Conservation (phyloP, 1,140 invertebrate genomes). For the Marisa cornuarietis region DNA sequence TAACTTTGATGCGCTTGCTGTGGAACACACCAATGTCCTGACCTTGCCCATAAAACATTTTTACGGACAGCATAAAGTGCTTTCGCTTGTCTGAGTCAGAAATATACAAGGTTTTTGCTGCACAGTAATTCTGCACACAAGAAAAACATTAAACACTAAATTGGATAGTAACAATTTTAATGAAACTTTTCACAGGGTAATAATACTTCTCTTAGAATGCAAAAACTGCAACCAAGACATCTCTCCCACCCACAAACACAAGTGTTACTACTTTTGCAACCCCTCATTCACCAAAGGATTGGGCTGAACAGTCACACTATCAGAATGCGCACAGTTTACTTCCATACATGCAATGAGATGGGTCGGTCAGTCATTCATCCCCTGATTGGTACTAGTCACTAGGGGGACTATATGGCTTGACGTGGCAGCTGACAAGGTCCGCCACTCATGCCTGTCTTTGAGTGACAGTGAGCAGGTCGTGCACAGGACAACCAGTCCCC, state of each 20-base stretch:
- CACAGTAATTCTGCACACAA: conserved; percentile 90
- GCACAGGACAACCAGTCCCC: too few species aligned
- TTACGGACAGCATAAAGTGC: conserved; percentile 98
- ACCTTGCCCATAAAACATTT: conserved; percentile 98
- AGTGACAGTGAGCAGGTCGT: too few species aligned
- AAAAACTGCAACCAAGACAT: not conserved
- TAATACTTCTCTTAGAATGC: not conserved
- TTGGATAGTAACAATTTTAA: not conserved
- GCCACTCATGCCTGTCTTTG: too few species aligned
- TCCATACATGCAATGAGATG: too few species aligned
- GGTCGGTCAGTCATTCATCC: too few species aligned
- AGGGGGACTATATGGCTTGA: too few species aligned
- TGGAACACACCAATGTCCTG: conserved; percentile 99
- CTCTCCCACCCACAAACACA: not conserved
- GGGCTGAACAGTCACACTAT: too few species aligned
- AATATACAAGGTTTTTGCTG: conserved; percentile 98
- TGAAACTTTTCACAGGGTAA: not conserved
- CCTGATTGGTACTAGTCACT: too few species aligned
- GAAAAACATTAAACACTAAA: conserved; percentile 27
- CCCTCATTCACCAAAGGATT: too few species aligned
- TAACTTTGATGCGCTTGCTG: conserved; percentile 99
- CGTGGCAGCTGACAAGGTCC: too few species aligned
- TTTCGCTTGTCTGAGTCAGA: conserved; percentile 99
- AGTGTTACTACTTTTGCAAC: too few species aligned
- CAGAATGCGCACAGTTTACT: too few species aligned